A percentile compares a stretch with the other conserved stretches of the same genome.
Conservation (phyloP, 1,140 invertebrate genomes). For the Pseudomyrmex concolor region DNA sequence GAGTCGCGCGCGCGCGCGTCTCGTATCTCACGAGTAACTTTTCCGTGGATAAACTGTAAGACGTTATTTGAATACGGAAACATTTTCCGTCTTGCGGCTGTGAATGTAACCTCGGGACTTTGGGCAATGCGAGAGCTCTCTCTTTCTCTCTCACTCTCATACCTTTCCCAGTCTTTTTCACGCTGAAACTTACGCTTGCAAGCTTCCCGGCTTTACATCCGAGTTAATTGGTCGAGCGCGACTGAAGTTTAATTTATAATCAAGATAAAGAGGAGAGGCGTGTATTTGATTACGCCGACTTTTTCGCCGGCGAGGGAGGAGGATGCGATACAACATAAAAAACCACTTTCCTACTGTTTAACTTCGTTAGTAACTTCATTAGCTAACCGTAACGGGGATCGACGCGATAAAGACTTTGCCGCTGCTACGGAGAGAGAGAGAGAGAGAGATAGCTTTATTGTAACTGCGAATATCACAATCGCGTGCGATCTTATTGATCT, state of each 20-base stretch:
- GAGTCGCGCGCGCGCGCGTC: conserved; percentile 10
- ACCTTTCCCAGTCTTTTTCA: conserved; percentile 11
- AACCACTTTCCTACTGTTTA: not conserved
- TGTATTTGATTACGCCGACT: conserved; percentile 3
- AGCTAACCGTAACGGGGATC: not conserved
- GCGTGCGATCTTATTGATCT: not conserved
- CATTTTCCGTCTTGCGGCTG: conserved; percentile 23
- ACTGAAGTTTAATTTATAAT: conserved; percentile 12
- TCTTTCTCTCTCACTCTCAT: not conserved
- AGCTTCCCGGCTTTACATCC: conserved; percentile 12
- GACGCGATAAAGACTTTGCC: not conserved
- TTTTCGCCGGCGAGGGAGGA: not conserved
- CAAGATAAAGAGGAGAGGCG: conserved; percentile 10
- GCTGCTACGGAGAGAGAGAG: not conserved
- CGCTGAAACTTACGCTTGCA: conserved; percentile 5
- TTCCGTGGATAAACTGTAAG: conserved; percentile 52
- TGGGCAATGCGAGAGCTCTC: not conserved
- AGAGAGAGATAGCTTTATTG: too few relatives aligned
- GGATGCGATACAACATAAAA: not conserved
- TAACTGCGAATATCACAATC: too few relatives aligned
- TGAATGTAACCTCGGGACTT: conserved; percentile 35
- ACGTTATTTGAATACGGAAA: conserved; percentile 50
- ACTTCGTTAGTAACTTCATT: not conserved
- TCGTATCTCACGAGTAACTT: conserved; percentile 20
- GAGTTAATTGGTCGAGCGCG: conserved; percentile 31